Evolutionary conservation across 2,113 vertebrate genomes (phyloP), one percentile per base, ranked within the genome.

Genomic region (Heterocephalus glaber): DNA sequence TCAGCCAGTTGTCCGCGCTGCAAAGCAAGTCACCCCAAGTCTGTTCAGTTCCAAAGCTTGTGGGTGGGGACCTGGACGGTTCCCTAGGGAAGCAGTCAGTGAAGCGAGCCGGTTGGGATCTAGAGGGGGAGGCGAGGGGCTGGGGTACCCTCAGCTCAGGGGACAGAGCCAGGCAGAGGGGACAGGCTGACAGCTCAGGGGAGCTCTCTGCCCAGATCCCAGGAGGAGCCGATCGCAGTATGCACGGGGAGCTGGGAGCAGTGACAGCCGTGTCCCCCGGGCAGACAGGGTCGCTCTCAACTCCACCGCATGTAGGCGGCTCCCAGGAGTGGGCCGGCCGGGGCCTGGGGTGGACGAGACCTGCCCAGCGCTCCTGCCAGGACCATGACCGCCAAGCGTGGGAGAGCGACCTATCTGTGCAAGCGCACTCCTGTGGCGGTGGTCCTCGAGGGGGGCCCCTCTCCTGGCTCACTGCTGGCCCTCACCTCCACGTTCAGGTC

Each of bases 401-500:
- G 12, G 65, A 47, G 49, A 74, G 52, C 8, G 47, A 38, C 22
- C 47, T 86, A 2, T 19, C 20, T 77, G 86, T 58, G 41, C 54
- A 74, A 65, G 54, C 2, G 49, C 52, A 56, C 0, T 0, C 70
- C 61, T 38, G 68, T 14, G 11, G 86, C 4, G 33, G 85, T 5
- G 52, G 41, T 65, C 80, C 0, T 0, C 56, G 70, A 82, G 89
- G 92, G 28, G 60, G 49, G 92, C 9, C 49, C 61, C 38, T 26
- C 54, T 28, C 70, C 16, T 84, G 14, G 88, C 56, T 89, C 0
- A 19, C 66, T n/a, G n/a, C 84, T 33, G 81, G 86, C 97, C 95
- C 99, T 99, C 96, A 99, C 99, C 99, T 99, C 99, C 95, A 99
- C 99, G 98, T 99, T 99, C 96, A 99, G 99, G 97, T 99, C 99